These are phyloP conservation scores for Megamerina dolium DNA, from an alignment of 2,888 invertebrate genomes.

Conservation along the genomic window DNA sequence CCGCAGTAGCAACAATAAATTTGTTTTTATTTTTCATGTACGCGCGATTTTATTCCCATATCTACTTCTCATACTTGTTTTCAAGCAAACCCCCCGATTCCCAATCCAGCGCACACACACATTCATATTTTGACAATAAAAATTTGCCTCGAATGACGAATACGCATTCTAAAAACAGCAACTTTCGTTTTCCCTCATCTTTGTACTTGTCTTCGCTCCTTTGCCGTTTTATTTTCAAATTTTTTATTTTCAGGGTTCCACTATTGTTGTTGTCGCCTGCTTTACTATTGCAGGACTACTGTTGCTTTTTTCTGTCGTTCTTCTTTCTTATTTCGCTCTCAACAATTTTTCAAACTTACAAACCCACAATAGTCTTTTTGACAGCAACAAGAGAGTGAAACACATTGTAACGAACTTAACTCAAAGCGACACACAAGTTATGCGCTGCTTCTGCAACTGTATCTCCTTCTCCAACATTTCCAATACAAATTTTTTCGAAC, in stretches of 20 bases:
- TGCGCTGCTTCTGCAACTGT: too few species aligned
- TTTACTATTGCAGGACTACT: not conserved
- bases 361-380: slow-evolving; percentile 12
- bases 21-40: too few species aligned
- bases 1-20: too few species aligned
- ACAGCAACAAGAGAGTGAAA: slow-evolving; percentile 7
- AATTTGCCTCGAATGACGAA: slow-evolving; percentile 9
- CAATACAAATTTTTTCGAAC: not conserved
- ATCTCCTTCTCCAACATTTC: too few species aligned
- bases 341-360: slow-evolving; percentile 16
- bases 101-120: too few species aligned
- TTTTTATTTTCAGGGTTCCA: slow-evolving; percentile 6
- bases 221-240: not conserved
- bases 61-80: slow-evolving; percentile 3
- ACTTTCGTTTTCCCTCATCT: slow-evolving; percentile 10
- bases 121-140: too few species aligned
- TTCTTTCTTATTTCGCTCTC: slow-evolving; percentile 13
- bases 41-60: not conserved
- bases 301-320: not conserved
- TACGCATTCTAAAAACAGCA: slow-evolving; percentile 5
- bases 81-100: slow-evolving; percentile 7
- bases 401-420: not conserved
- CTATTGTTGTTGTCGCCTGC: slow-evolving; percentile 9
- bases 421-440: too few species aligned
- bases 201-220: not conserved